These are phyloP conservation scores for Drosophila nigromelanica DNA, from an alignment of 1,140 invertebrate species.

Conservation along the genomic window DNA sequence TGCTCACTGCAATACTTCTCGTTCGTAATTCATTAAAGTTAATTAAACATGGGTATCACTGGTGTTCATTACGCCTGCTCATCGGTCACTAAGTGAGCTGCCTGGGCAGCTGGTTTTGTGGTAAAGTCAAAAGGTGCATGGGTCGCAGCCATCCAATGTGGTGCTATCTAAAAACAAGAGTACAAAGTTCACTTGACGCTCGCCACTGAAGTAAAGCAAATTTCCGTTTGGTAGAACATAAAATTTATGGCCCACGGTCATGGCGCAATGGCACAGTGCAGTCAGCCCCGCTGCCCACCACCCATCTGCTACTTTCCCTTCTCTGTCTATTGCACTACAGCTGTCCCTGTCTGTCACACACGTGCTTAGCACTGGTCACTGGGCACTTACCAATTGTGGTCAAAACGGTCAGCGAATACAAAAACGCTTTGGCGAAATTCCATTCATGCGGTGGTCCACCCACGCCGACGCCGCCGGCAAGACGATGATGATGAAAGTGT, in stretches of 20 bases:
- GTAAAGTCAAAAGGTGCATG: constrained; percentile 63
- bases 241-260: constrained; percentile 67
- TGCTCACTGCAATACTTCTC: neutral
- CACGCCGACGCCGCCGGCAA: constrained; percentile 85
- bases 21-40: neutral
- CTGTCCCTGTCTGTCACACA: constrained; percentile 12
- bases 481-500: constrained; percentile 82
- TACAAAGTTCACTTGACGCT: constrained; percentile 34
- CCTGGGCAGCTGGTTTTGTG: constrained; percentile 15
- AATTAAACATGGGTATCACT: constrained; percentile 22
- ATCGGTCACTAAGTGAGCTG: constrained; percentile 25
- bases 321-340: neutral
- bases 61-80: constrained; percentile 17
- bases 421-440: constrained; percentile 96
- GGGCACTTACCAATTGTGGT: constrained; percentile 96
- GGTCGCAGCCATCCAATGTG: constrained; percentile 34
- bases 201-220: constrained; percentile 77
- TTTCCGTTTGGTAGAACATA: constrained; percentile 71
- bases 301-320: neutral
- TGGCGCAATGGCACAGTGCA: constrained; percentile 11
- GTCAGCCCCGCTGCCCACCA: neutral
- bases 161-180: constrained; percentile 58
- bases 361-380: constrained; percentile 4
- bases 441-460: constrained; percentile 89
- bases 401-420: constrained; percentile 97